Base-by-base conservation (phyloP, 2,888 invertebrate genomes). In the Phortica okadai region DNA sequence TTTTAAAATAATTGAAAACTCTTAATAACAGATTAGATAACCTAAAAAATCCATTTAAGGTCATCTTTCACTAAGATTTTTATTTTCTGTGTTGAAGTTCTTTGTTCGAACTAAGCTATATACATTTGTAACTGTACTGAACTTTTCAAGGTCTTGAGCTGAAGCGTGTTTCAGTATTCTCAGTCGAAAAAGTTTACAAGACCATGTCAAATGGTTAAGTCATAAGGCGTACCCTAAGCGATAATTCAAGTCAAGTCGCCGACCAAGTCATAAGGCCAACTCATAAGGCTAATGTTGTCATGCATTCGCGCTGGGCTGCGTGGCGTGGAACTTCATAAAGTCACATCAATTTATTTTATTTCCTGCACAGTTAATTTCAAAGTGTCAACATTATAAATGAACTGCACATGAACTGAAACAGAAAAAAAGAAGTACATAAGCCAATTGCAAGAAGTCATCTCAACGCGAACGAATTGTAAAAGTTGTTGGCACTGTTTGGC, bases 311-410 rank as follows among this genome's bases (percentile, higher is more conserved):
- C 21, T 59, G 59, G 4, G 56, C 56, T 56, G 56, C 56, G 14
- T 64, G 62, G 62, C 14, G 56, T 6, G 16, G 41, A 50, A 86
- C 89, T 88, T 85, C 89, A 85, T 85, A 85, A 87, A 88, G 89
- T 85, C 86, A 88, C 85, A 85, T 85, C 89, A 85, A 88, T 85
- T 85, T 88, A 85, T 85, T 85, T 85, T 82, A 85, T 88, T 85
- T 85, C 89, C 85, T 85, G 88, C 85, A 87, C 84, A 88, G 88
- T 88, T 85, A 85, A 88, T 85, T 85, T 85, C 89, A 87, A 85
- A 85, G 85, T 85, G 85, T 88, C 89, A 85, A 88, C 85, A 85
- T 85, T 89, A 85, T 88, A 85, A 85, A 85, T 85, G 89, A 85
- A 88, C 85, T 85, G 82, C 89, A 88, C 89, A 88, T 6, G 50